Base-by-base conservation (phyloP, 1,140 invertebrate genomes). In the Caenorhabditis brenneri region DNA sequence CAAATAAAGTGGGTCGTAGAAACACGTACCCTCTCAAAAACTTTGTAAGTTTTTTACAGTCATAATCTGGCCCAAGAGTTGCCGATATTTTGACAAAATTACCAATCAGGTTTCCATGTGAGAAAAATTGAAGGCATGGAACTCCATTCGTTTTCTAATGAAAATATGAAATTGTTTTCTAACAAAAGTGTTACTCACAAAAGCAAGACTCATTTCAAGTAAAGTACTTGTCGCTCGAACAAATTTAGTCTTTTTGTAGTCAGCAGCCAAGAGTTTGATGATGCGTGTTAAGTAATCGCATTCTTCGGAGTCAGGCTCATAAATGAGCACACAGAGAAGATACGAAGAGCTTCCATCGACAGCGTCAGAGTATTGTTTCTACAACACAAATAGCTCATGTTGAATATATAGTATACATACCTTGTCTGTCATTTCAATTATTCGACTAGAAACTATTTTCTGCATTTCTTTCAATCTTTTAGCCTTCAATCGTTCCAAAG, bases 41-140 rank as follows among this genome's bases (percentile, higher is more conserved):
- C n/a, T 74, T 39, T 3, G n/a, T 42, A 22, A 74, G n/a, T 24
- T 74, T 74, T n/a, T 74, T 74, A 36, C 19, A 24, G n/a, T 74
- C 65, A 74, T 74, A 74, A 31, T 83, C 82, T 4, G 94, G 93
- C 7, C 96, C 96, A 39, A 98, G 92, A 88, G 95, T 95, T 89
- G 96, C 94, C 12, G 94, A 94, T 19, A 99, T 88, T 46, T 94
- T 92, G 6, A 98, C 94, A 93, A 97, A 98, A 92, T 97, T 98
- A 9, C 95, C 96, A 89, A 98, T 94, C 7, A 98, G 92, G 88
- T 95, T 94, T 15, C 95, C 95, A 81, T 93, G 94, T 92, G 96
- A 97, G 90, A 98, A 99, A 0, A 95, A 94, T 27, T 98, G 91
- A 65, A 99, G 91, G 19, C 97, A 96, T 39, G 97, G 97, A 1